phyloP scores from a whole-genome alignment of 2,888 invertebrate genomes.

The Chrysina gloriosa region DNA sequence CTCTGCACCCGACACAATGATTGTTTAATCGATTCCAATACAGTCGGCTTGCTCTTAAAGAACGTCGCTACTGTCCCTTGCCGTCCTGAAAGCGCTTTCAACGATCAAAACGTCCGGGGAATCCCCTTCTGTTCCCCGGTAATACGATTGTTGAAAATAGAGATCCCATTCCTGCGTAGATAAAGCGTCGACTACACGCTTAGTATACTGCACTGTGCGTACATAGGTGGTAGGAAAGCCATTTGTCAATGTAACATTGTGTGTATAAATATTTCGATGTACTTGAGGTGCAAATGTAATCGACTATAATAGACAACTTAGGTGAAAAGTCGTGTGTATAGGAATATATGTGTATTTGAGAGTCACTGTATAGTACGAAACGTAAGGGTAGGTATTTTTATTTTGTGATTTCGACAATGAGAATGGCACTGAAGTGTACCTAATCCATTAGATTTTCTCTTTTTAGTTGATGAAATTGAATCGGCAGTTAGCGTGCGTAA shows the following conservation, averaged over 20 bases:
- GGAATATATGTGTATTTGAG: too few species aligned
- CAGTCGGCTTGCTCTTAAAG: constrained; percentile 57
- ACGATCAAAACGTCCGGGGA: constrained; percentile 40
- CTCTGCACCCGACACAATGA: constrained; percentile 57
- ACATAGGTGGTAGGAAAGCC: not conserved
- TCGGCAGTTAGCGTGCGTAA: too few species aligned
- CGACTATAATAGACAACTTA: constrained; percentile 3
- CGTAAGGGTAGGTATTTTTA: too few species aligned
- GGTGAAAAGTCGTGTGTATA: not conserved
- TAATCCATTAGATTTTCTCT: too few species aligned
- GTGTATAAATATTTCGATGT: constrained; percentile 31
- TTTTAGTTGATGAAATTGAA: too few species aligned
- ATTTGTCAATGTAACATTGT: constrained; percentile 22
- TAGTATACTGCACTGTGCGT: too few species aligned
- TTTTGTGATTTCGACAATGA: too few species aligned
- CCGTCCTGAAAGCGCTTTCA: constrained; percentile 40
- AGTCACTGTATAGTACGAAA: too few species aligned
- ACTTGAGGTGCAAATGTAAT: constrained; percentile 19
- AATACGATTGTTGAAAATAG: constrained; percentile 16
- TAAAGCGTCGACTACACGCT: not conserved
- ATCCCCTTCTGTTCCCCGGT: constrained; percentile 24
- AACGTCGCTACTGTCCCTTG: constrained; percentile 48
- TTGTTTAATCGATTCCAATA: constrained; percentile 58
- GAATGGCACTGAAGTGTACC: too few species aligned
- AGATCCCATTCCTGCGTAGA: not conserved